Evolutionary conservation across 1,140 invertebrate genomes (phyloP), one percentile per base, ranked within the genome.

Genomic region (Armadillidium nasatum): DNA sequence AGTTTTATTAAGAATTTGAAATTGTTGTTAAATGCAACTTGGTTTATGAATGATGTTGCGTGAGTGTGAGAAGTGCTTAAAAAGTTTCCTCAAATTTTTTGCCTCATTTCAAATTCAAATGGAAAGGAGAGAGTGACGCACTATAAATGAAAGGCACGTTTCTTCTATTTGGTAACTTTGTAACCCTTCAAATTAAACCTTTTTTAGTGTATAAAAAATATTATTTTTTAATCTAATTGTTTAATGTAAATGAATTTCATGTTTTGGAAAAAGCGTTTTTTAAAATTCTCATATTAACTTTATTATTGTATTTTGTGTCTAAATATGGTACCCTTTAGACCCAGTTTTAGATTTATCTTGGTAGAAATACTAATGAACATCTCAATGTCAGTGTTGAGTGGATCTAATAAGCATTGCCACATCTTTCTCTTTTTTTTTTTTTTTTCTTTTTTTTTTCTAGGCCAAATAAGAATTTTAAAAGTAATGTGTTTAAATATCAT

Each of bases 401-500:
- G 77, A 78, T 78, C 77, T 78, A 72, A 78, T 78, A 72, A 78
- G 75, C 76, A 78, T 78, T 74, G 75, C 73, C 77, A n/a, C n/a
- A n/a, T n/a, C n/a, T n/a, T n/a, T n/a, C n/a, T n/a, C n/a, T n/a
- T n/a, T n/a, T n/a, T n/a, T n/a, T n/a, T n/a, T n/a, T n/a, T n/a
- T n/a, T n/a, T n/a, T n/a, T n/a, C 77, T 50, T 50, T 50, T 50
- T 50, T 50, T 15, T 50, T 50, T 50, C 15, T 50, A 50, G 46
- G 46, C 46, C 46, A 50, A 50, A 50, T 50, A 50, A 50, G 46
- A 50, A 50, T 10, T 10, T 10, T 50, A 50, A 74, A 78, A 74
- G 76, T 80, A 80, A 74, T 78, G 79, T 80, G 79, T 80, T 80
- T 80, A 78, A 80, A 76, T 80, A 80, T 80, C 79, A 80, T 78